Base-by-base conservation (phyloP, 2,113 vertebrate genomes). In the Brienomyrus brachyistius region DNA sequence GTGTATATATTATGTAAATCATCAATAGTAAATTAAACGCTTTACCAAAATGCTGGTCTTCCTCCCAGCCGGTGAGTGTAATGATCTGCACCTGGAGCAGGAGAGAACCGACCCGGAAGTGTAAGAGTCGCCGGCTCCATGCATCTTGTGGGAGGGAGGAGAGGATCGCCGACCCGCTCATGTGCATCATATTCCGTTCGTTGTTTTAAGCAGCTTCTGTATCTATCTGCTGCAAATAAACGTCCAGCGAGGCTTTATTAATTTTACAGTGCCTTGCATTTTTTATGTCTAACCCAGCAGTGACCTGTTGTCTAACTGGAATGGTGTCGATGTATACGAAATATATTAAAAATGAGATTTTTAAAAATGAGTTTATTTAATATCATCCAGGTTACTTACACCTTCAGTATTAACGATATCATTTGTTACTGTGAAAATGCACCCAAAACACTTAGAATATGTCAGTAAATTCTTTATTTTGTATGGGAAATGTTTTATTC, bases 1-100 rank as follows among this genome's bases (percentile, higher is more conserved):
- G 35, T 43, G 19, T 43, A 40, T 43, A 19, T 35, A 43, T 80
- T 17, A 40, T 43, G 19, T 43, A 35, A 21, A 80, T 85, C 10
- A 13, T 21, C 23, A 85, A 47, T 87, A 40, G 51, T 40, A 40
- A 59, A 54, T 11, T 1, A 56, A 87, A 40, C 31, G 2, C 27
- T 87, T 87, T 87, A 87, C 86, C 86, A 35, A 87, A 52, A 87
- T 10, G 86, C 52, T 35, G 52, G n/a, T 87, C 51, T 52, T 87
- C n/a, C 50, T 87, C 51, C 15, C 51, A 13, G 31, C 50, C 84
- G 50, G 27, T 54, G 13, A n/a, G 27, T 13, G n/a, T 51, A 51
- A 51, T 17, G 13, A 48, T 27, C 50, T 87, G 50, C 19, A 87
- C 51, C 86, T 59, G 86, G 11, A 87, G 86, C 11, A 35, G 86